phyloP scores from a whole-genome alignment of 1,140 invertebrate species.

The Radopholus similis region DNA sequence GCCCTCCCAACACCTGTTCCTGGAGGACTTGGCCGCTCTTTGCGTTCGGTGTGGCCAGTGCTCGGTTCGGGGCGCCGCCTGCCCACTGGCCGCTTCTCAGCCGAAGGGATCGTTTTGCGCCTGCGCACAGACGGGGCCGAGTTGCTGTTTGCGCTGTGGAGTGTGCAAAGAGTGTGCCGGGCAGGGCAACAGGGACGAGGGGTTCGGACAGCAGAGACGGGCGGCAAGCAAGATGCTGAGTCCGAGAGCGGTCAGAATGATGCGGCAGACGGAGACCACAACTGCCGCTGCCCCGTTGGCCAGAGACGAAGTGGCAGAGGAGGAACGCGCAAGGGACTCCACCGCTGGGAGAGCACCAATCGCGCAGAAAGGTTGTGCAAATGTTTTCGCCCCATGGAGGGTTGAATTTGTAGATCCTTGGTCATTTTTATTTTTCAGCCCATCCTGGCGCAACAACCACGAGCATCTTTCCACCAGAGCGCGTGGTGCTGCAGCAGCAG shows the following conservation, averaged over 20 bases:
- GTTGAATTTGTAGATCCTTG: too few species aligned
- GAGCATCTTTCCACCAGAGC: constrained; percentile 18
- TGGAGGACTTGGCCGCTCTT: constrained; percentile 50
- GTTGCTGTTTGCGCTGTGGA: constrained; percentile 85
- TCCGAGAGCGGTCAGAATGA: constrained; percentile 11
- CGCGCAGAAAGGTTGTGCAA: too few species aligned
- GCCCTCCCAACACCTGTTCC: constrained; percentile 37
- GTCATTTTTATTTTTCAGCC: too few species aligned
- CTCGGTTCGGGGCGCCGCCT: constrained; percentile 41
- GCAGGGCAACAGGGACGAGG: constrained; percentile 59
- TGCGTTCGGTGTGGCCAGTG: constrained; percentile 50
- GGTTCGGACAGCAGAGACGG: neutral
- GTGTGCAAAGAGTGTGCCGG: constrained; percentile 80
- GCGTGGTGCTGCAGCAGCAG: constrained; percentile 33
- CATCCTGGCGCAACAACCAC: constrained; percentile 23
- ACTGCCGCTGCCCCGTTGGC: neutral
- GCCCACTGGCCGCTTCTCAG: constrained; percentile 20
- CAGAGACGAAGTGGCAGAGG: neutral
- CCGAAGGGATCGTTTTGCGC: constrained; percentile 70
- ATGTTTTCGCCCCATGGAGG: too few species aligned
- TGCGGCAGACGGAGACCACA: constrained; percentile 17
- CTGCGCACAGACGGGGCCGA: constrained; percentile 82
- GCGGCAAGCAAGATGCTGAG: neutral
- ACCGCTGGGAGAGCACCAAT: neutral
- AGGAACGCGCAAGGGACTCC: neutral